Conservation (phyloP, 2,888 invertebrate species). For the Aphelenchoides bicaudatus region DNA sequence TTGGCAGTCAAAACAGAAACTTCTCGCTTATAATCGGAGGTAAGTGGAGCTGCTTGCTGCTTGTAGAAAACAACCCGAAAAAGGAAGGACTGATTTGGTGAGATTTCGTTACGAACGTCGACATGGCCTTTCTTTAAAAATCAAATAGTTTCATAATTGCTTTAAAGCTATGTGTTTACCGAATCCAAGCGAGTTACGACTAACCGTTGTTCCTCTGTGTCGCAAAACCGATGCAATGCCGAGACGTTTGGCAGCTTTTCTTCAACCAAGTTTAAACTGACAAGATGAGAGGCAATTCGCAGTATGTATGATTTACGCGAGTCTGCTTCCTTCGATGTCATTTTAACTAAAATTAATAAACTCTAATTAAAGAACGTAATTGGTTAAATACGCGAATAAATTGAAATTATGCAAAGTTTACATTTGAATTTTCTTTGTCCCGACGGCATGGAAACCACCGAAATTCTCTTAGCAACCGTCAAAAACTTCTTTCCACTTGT, state of each 20-base stretch:
- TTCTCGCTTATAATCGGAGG: constrained; percentile 66
- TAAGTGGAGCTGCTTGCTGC: constrained; percentile 66
- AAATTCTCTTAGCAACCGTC: no score
- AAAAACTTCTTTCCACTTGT: no score
- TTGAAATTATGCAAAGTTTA: no score
- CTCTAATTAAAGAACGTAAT: background rate
- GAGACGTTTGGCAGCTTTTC: constrained; percentile 51
- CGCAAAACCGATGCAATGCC: constrained; percentile 49
- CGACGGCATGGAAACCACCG: no score
- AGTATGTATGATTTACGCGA: constrained; percentile 33
- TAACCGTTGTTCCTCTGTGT: constrained; percentile 44
- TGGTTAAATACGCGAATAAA: background rate
- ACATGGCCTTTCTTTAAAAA: constrained; percentile 44
- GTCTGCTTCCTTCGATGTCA: constrained; percentile 8
- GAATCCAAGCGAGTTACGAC: constrained; percentile 49
- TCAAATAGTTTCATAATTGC: background rate
- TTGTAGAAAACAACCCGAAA: constrained; percentile 68
- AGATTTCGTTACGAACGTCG: constrained; percentile 49
- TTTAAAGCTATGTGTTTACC: constrained; percentile 29
- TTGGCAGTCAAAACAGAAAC: constrained; percentile 66
- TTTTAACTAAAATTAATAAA: constrained; percentile 1
- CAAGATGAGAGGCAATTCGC: constrained; percentile 42
- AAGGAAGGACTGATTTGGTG: constrained; percentile 24
- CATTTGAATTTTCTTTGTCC: no score
- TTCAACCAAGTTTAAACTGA: constrained; percentile 41